Evolutionary conservation across 2,888 invertebrate species (phyloP).

Genomic region (Brenthis ino): DNA sequence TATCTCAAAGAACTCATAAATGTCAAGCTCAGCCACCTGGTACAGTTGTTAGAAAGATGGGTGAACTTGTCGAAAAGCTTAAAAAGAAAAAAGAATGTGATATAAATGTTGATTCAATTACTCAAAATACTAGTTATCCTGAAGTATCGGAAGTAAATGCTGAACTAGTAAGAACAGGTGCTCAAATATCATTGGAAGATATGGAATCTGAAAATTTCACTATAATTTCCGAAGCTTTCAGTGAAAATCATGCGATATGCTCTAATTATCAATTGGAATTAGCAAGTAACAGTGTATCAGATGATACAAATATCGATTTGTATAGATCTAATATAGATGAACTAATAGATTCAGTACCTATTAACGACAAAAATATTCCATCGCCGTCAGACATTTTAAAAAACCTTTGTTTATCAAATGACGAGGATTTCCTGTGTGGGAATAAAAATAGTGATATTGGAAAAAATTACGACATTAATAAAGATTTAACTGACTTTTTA

Average conservation of each 20-base stretch:
- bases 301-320: constrained; percentile 54
- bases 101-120: constrained; percentile 23
- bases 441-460: constrained; percentile 17
- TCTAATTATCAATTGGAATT: constrained; percentile 30
- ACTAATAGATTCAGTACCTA: constrained; percentile 57
- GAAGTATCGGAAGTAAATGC: constrained; percentile 71
- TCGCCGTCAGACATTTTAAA: constrained; percentile 86
- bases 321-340: constrained; percentile 66
- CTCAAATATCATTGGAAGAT: constrained; percentile 74
- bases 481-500: constrained; percentile 28
- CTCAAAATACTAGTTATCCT: constrained; percentile 45
- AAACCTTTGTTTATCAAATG: constrained; percentile 82
- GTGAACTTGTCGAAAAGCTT: constrained; percentile 76
- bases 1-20: constrained; percentile 92
- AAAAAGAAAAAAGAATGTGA: constrained; percentile 62
- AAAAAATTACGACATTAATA: constrained; percentile 19
- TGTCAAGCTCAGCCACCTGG: constrained; percentile 85
- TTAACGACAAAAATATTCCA: constrained; percentile 78
- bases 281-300: constrained; percentile 19
- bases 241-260: constrained; percentile 42
- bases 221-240: constrained; percentile 59
- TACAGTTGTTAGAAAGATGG: constrained; percentile 75
- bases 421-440: constrained; percentile 59
- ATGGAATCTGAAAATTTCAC: constrained; percentile 74
- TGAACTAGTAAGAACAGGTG: constrained; percentile 71